Evolutionary conservation across 2,113 vertebrate species (phyloP).

Genomic region (Acrocephalus kingi): DNA sequence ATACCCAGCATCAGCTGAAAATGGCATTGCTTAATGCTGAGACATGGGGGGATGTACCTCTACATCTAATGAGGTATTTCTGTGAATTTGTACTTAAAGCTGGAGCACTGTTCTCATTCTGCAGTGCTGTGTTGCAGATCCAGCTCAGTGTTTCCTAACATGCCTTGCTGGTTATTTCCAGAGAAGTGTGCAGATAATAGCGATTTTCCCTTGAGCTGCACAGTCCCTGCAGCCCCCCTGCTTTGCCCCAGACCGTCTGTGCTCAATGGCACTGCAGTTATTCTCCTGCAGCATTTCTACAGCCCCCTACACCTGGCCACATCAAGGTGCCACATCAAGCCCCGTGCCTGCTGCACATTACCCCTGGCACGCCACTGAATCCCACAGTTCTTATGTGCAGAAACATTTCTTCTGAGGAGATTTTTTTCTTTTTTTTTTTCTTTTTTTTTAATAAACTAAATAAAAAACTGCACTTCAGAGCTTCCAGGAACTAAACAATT

Average conservation of each 20-base stretch:
- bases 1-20: neutral
- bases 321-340: neutral
- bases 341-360: accelerated
- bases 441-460: neutral
- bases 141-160: neutral
- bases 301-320: neutral
- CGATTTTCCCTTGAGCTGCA: neutral
- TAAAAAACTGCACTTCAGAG: neutral
- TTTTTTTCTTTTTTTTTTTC: neutral
- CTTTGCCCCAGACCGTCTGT: neutral
- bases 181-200: neutral
- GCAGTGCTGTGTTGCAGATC: neutral
- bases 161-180: neutral
- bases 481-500: slow-evolving; percentile 4
- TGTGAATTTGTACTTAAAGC: neutral
- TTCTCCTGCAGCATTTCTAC: neutral
- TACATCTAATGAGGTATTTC: neutral
- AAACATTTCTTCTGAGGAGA: neutral
- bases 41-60: accelerated
- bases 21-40: neutral
- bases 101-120: neutral
- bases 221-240: neutral
- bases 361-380: neutral
- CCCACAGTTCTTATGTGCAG: neutral
- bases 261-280: neutral